Evolutionary conservation across 1,140 invertebrate genomes (phyloP), one percentile per base, ranked within the genome.

Genomic region (Achatina immaculata): DNA sequence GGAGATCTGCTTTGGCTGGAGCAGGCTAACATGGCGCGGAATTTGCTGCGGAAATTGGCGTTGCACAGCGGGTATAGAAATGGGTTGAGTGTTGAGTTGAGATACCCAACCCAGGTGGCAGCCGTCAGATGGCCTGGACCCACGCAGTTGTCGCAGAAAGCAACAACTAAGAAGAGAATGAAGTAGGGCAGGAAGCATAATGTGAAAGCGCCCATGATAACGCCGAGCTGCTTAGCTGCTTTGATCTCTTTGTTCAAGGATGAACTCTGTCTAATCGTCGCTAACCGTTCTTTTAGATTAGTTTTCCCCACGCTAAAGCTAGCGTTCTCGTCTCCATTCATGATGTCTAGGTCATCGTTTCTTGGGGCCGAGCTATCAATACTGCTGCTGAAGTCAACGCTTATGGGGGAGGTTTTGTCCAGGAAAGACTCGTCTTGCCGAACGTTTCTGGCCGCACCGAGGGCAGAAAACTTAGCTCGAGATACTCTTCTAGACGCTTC

Each of bases 141-240:
- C 34, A 91, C 84, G 87, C 93, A 94, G 40, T 90, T 88, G 65
- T 92, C 88, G 87, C 94, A 94, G 77, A 94, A 93, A 4, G 94
- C 93, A 31, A 94, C 92, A 34, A 94, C 93, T 43, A 94, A 90
- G 85, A 94, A 94, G 2, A 93, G 89, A 71, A 93, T 92, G 83
- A 94, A 94, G 86, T 94, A 94, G 9, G 94, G 94, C 19, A 94
- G 87, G 92, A 94, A 94, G 85, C 94, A 94, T 11, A 94, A 85
- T 4, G 94, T 92, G 87, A 94, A 94, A 0, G 93, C 94, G 11
- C 94, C 93, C 88, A 94, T 93, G 78, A 94, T 94, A 14, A 94
- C 93, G 0, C 94, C 94, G 24, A 94, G 90, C 83, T 94, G 94
- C 66, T 93, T 89, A 3, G 94, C 94, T 11, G 94, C 94, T 88